phyloP scores from a whole-genome alignment of 37 sponge, comb jelly and placozoan species.

The Axinella damicornis region DNA sequence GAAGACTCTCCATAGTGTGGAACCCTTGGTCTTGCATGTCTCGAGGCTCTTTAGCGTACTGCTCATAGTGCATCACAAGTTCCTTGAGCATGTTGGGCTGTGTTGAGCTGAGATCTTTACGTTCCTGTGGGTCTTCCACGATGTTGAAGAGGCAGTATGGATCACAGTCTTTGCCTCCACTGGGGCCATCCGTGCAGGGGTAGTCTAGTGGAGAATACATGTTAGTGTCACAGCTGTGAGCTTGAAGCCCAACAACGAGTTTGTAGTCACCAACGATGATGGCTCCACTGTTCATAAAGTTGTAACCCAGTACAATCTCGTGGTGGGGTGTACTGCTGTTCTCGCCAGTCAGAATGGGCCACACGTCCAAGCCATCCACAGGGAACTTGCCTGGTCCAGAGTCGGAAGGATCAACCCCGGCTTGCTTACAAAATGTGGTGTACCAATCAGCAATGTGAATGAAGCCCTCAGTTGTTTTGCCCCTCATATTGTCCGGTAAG shows the following conservation, averaged over 20 bases:
- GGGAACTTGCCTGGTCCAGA: conserved; percentile 37
- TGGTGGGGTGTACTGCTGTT: conserved; percentile 3
- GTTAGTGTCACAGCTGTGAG: neutral
- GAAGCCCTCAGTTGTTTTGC: conserved; percentile 39
- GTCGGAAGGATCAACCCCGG: conserved; percentile 35
- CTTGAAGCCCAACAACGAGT: conserved; percentile 26
- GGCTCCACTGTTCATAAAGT: conserved; percentile 25
- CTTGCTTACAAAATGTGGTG: conserved; percentile 38
- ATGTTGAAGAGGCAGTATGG: conserved; percentile 37
- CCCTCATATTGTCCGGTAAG: conserved; percentile 2
- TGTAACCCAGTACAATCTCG: conserved; percentile 33
- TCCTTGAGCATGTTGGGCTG: conserved; percentile 20
- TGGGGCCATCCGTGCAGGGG: conserved; percentile 4
- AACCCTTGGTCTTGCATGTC: conserved; percentile 30
- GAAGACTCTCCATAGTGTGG: neutral
- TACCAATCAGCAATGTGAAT: conserved; percentile 62
- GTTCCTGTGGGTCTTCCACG: conserved; percentile 40
- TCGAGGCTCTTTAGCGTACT: conserved; percentile 9
- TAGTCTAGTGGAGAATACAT: conserved; percentile 34
- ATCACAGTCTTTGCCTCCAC: conserved; percentile 14
- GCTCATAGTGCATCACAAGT: conserved; percentile 21
- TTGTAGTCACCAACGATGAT: conserved; percentile 39
- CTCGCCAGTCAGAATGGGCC: conserved; percentile 36
- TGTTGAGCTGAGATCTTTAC: conserved; percentile 4
- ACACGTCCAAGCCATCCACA: conserved; percentile 57